A percentile compares a stretch with the other conserved stretches of the same genome.
phyloP scores from a whole-genome alignment of 2,113 vertebrate species.

The Chelonoidis abingdonii region DNA sequence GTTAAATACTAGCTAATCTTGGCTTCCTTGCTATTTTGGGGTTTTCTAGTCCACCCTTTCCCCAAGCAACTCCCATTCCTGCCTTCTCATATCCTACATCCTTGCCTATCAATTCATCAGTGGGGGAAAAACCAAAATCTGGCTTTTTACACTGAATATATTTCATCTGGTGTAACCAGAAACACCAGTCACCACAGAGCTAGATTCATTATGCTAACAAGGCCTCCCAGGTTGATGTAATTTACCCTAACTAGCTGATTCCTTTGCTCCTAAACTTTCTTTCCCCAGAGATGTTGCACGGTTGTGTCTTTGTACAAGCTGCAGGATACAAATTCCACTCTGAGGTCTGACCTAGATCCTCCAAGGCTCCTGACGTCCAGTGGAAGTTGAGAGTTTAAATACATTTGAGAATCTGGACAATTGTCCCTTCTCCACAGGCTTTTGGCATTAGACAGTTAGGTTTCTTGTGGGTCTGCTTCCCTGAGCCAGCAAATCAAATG shows the following conservation, averaged over 20 bases:
- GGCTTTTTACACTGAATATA: not conserved
- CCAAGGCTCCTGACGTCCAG: not conserved
- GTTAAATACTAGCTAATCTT: not conserved
- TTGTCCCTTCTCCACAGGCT: slow-evolving; percentile 1
- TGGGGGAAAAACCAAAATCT: rapidly evolving
- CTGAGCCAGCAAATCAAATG: slow-evolving; percentile 47
- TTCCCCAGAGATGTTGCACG: not conserved
- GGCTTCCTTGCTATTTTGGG: not conserved
- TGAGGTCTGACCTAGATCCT: not conserved
- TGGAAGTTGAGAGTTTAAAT: not conserved
- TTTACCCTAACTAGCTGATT: slow-evolving; percentile 6
- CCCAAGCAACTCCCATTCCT: not conserved
- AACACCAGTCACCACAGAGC: not conserved
- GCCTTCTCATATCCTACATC: not conserved
- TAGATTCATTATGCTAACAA: not conserved
- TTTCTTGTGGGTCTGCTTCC: slow-evolving; percentile 37
- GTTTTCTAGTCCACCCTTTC: not conserved
- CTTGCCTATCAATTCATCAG: not conserved
- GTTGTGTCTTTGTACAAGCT: not conserved
- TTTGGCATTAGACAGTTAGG: not conserved
- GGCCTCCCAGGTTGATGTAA: not conserved
- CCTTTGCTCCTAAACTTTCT: not conserved
- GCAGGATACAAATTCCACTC: slow-evolving; percentile 20
- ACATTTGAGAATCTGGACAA: not conserved
- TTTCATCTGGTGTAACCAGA: slow-evolving; percentile 7